Base-by-base conservation (phyloP, 1,140 invertebrate species). In the Venustaconcha ellipsiformis region DNA sequence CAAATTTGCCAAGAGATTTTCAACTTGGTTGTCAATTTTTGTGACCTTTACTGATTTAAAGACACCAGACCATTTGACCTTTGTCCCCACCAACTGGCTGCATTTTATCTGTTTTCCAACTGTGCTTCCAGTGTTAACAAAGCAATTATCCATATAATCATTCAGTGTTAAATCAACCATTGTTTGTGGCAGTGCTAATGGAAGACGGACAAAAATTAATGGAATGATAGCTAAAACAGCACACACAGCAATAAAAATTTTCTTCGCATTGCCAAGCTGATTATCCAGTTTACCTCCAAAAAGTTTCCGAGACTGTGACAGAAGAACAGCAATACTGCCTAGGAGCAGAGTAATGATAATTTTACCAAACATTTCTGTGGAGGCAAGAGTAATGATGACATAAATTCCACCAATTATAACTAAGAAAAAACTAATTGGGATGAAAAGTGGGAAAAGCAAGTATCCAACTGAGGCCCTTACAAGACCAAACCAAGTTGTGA, bases 401-500 rank as follows among this genome's bases (percentile, higher is more conserved):
- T 82, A 86, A 17, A 83, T 30, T 3, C 76, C 57, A 3, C 78
- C 75, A 56, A 74, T 60, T 2, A 82, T n/a, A 20, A 84, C 66
- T 5, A 83, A 58, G 4, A 86, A 62, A 18, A 84, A 14, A 60
- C 80, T 78, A 4, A 86, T 26, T 3, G 87, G 86, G n/a, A 88
- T 71, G 12, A 88, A 55, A 4, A 88, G 57, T 3, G 86, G 86
- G 8, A 87, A 72, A 56, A 88, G 68, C 13, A 86, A 70, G 66
- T 88, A 88, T 13, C 86, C 95, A 11, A 96, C 88, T 8, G 94
- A 93, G 0, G 94, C 94, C 57, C 95, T 89, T 56, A 95, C 92
- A 17, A 96, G 86, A 0, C 95, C 95, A 83, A 94, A 95, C 89
- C 94, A 94, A 0, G 94, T 95, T 55, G 95, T 94, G 48, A 82